These are phyloP conservation scores for Melanotaenia parkinsoni DNA, from an alignment of 2,797 vertebrate species.

Conservation along the genomic window DNA sequence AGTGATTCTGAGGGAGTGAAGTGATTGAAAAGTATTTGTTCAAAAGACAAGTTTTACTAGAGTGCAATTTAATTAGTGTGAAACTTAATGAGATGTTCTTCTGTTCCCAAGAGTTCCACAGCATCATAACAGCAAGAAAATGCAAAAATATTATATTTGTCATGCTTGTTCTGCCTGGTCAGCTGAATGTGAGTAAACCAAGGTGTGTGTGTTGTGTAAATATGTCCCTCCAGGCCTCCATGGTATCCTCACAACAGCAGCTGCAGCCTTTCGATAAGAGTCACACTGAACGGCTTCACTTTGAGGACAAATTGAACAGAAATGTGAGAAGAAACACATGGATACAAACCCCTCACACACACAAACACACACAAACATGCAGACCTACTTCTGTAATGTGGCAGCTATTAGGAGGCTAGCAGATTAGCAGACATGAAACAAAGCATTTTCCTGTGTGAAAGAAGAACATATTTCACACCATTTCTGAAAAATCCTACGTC, in stretches of 20 bases:
- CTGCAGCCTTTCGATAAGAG: slow-evolving; percentile 81
- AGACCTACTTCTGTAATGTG: slow-evolving; percentile 22
- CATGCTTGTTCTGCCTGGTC: slow-evolving; percentile 37
- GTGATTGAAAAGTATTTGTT: neutral
- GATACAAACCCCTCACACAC: slow-evolving; percentile 23
- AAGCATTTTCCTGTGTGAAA: slow-evolving; percentile 39
- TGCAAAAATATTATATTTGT: slow-evolving; percentile 37
- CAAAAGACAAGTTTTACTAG: neutral
- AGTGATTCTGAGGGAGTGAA: neutral
- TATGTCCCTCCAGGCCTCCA: slow-evolving; percentile 51
- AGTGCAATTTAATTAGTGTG: slow-evolving; percentile 14
- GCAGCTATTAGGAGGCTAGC: slow-evolving; percentile 45
- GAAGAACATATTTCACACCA: slow-evolving; percentile 25
- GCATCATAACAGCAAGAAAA: slow-evolving; percentile 33
- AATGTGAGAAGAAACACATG: slow-evolving; percentile 42
- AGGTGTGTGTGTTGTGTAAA: slow-evolving; percentile 53
- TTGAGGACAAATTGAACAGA: slow-evolving; percentile 73
- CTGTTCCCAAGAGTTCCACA: slow-evolving; percentile 18
- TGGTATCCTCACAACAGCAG: slow-evolving; percentile 69
- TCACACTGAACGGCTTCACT: slow-evolving; percentile 63
- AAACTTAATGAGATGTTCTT: slow-evolving; percentile 7
- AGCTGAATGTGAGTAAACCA: slow-evolving; percentile 35
- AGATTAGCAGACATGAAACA: slow-evolving; percentile 67
- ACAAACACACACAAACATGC: slow-evolving; percentile 16
- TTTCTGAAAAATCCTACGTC: slow-evolving; percentile 35